These are phyloP conservation scores for Zaprionus davidi DNA, from an alignment of 1,140 invertebrate species.

Conservation along the genomic window DNA sequence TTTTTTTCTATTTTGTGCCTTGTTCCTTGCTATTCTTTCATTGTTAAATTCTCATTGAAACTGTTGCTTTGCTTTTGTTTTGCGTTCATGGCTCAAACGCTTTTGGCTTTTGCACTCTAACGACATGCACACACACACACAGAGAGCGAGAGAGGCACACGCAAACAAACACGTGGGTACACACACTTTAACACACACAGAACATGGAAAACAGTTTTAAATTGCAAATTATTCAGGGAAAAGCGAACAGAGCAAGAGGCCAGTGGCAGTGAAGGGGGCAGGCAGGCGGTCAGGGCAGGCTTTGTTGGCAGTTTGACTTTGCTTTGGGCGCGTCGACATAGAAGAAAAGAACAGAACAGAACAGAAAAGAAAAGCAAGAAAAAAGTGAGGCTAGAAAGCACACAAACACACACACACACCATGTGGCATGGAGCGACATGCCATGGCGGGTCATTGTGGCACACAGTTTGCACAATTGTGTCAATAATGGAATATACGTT, in stretches of 20 bases:
- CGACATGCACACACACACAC: conserved; percentile 19
- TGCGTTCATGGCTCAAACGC: conserved; percentile 25
- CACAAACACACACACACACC: background rate
- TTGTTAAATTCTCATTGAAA: conserved; percentile 49
- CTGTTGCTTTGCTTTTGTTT: conserved; percentile 54
- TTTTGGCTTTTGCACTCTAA: conserved; percentile 32
- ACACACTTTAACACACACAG: conserved; percentile 10
- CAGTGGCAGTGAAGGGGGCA: background rate
- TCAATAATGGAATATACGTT: conserved; percentile 18
- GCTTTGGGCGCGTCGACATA: conserved; percentile 30
- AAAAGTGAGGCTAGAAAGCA: background rate
- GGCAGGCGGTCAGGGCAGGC: conserved; percentile 11
- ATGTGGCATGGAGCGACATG: conserved; percentile 21
- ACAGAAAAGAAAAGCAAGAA: background rate
- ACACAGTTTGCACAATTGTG: conserved; percentile 25
- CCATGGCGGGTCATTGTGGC: conserved; percentile 9
- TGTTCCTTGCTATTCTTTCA: background rate
- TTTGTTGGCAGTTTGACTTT: conserved; percentile 49
- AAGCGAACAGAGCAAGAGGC: conserved; percentile 27
- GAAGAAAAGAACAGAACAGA: conserved; percentile 2
- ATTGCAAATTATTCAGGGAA: conserved; percentile 69
- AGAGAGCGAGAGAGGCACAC: background rate
- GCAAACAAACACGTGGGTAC: conserved; percentile 10
- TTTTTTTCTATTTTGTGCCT: conserved; percentile 4
- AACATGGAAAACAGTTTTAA: conserved; percentile 49